These are phyloP conservation scores for Diadema setosum DNA, from an alignment of 35 echinoderm and acorn worm genomes.

Conservation along the genomic window DNA sequence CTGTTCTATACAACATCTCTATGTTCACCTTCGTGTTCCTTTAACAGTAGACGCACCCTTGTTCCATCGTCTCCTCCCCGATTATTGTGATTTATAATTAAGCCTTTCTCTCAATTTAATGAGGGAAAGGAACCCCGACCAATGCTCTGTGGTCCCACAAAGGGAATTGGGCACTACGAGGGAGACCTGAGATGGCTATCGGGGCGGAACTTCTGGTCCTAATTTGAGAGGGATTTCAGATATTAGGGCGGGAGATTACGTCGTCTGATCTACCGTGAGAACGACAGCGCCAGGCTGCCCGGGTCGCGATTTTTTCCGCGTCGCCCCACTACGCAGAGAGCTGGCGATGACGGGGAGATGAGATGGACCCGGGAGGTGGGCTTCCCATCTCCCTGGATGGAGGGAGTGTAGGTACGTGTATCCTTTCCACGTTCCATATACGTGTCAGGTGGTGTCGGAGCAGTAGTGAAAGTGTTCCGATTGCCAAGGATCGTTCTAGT, in stretches of 20 bases:
- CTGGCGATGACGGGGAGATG: not conserved
- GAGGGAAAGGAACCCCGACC: not conserved
- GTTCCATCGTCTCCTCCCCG: not conserved
- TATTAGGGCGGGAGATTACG: not conserved
- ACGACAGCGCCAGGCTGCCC: not conserved
- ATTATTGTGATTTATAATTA: not conserved
- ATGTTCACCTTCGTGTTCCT: too few relatives aligned
- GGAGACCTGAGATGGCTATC: not conserved
- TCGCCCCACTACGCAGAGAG: not conserved
- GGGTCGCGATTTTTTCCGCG: not conserved
- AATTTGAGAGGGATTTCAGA: not conserved
- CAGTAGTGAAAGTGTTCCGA: too few relatives aligned
- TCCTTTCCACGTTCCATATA: too few relatives aligned
- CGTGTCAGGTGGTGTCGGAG: too few relatives aligned
- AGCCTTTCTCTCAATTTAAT: not conserved
- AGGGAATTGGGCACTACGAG: not conserved
- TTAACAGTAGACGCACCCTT: too few relatives aligned
- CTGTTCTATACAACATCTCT: too few relatives aligned
- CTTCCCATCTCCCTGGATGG: not conserved
- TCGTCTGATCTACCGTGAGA: not conserved
- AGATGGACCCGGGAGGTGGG: not conserved
- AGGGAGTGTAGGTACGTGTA: too few relatives aligned
- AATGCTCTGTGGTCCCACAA: not conserved
- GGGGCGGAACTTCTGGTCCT: not conserved
- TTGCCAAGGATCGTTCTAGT: too few relatives aligned